Base-by-base conservation (phyloP, 2,888 invertebrate species). In the Cerceris ruficornis region DNA sequence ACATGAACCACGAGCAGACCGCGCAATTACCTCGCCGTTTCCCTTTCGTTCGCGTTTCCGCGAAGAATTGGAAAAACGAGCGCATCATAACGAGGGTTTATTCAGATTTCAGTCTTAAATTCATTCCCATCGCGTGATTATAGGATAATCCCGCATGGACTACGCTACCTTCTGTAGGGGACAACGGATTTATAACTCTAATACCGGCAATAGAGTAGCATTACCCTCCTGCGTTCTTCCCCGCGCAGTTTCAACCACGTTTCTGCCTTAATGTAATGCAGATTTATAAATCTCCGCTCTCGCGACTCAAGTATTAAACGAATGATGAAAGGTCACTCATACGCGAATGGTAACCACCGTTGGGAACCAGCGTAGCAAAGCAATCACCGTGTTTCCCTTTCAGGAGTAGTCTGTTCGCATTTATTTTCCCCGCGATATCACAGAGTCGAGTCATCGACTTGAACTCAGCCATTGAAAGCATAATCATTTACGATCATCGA, bases 121-220 rank as follows among this genome's bases (percentile, higher is more conserved):
- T 81, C 77, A 77, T 83, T 82, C 77, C 75, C 71, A 69, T 67
- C 81, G 73, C 67, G 67, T 73, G 77, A 84, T 79, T 77, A 73
- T 69, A 41, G 80, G 84, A 84, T 84, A 81, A 84, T 83, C 73
- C 71, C 39, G 57, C 54, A 59, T 59, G 68, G 67, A 80, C 73
- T 77, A 73, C 59, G 58, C 66, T 68, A 55, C 71, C 75, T 68
- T 81, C 76, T 82, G 85, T 73, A 54, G 49, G 57, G 57, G 69
- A 79, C 84, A 77, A 66, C 69, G 85, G 75, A 85, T 85, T 85
- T 85, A 85, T 85, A 85, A 83, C 77, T 79, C 75, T 77, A 77
- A 79, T 81, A 68, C 77, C 54, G 68, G 77, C 77, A 76, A 75
- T 83, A 83, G 81, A 78, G 75, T 77, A 81, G 83, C 70, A 82